Conservation (phyloP, 2,113 vertebrate species). For the Paramisgurnus dabryanus region DNA sequence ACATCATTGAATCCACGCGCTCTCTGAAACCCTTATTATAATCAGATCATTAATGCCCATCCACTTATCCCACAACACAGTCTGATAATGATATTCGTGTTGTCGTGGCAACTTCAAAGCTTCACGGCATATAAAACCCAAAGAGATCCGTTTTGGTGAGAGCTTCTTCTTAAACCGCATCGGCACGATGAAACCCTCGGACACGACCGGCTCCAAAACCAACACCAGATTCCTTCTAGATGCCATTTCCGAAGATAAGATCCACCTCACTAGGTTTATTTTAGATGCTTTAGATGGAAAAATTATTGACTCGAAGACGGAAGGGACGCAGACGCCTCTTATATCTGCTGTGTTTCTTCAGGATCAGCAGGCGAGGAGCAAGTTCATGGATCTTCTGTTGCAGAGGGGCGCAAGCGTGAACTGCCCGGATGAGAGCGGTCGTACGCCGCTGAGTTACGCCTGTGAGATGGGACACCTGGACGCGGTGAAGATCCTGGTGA, state of each 20-base stretch:
- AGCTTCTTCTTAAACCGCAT: neutral
- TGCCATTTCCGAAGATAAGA: conserved; percentile 72
- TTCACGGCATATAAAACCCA: conserved; percentile 58
- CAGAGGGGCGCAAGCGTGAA: conserved; percentile 70
- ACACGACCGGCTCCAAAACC: conserved; percentile 50
- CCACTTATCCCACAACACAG: conserved; percentile 67
- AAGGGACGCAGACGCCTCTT: conserved; percentile 69
- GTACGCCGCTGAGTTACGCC: conserved; percentile 71
- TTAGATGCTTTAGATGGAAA: conserved; percentile 73
- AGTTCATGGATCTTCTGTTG: conserved; percentile 70
- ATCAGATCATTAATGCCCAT: conserved; percentile 61
- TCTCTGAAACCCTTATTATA: conserved; percentile 55
- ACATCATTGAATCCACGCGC: conserved; percentile 40
- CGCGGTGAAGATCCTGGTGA: conserved; percentile 69
- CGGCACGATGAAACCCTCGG: conserved; percentile 61
- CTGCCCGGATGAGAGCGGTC: conserved; percentile 62
- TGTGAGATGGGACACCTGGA: conserved; percentile 71
- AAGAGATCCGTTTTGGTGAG: conserved; percentile 24
- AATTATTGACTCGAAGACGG: conserved; percentile 68
- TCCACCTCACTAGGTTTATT: conserved; percentile 72
- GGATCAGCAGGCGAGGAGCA: conserved; percentile 56
- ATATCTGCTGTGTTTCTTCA: conserved; percentile 68
- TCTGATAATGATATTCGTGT: conserved; percentile 59
- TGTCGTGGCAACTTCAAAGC: conserved; percentile 64
- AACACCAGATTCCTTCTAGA: conserved; percentile 70